Evolutionary conservation across 1,140 invertebrate genomes (phyloP).

Genomic region (Cardiocondyla obscurior): DNA sequence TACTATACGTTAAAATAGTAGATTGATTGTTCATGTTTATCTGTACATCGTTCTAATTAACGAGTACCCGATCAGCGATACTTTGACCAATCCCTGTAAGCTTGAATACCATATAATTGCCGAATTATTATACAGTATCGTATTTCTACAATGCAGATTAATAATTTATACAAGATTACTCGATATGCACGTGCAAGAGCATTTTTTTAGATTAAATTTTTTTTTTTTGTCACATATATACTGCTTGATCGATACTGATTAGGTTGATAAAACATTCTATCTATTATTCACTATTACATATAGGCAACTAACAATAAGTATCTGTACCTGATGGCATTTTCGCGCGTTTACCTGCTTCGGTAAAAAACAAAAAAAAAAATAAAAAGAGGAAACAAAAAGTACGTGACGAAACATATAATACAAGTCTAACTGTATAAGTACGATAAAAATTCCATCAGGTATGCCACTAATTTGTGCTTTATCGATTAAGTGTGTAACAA

Average conservation of each 20-base stretch:
- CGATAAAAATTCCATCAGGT: conserved; percentile 72
- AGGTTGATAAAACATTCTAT: conserved; percentile 78
- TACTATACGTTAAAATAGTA: not conserved
- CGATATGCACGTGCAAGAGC: conserved; percentile 78
- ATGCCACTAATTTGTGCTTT: conserved; percentile 78
- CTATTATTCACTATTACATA: conserved; percentile 73
- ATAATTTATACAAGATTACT: conserved; percentile 62
- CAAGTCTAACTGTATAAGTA: conserved; percentile 61
- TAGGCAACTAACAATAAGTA: conserved; percentile 73
- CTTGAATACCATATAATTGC: not conserved
- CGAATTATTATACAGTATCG: conserved; percentile 58
- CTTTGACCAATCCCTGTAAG: conserved; percentile 66
- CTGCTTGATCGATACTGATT: conserved; percentile 83
- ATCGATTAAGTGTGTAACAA: conserved; percentile 76
- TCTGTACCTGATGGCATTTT: conserved; percentile 70
- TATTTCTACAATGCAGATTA: conserved; percentile 51
- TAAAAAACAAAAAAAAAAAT: conserved; percentile 57
- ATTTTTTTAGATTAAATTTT: conserved; percentile 69
- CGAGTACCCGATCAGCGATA: conserved; percentile 34
- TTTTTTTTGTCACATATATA: conserved; percentile 72
- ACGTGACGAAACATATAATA: conserved; percentile 47
- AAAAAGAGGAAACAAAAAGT: too few relatives aligned
- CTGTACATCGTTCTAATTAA: conserved; percentile 26
- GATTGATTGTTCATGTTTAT: not conserved
- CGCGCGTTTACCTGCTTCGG: conserved; percentile 37